These are phyloP conservation scores for Hydractinia echinata DNA, from an alignment of 30 jellyfish, hydroid and myxozoan genomes.

Conservation along the genomic window DNA sequence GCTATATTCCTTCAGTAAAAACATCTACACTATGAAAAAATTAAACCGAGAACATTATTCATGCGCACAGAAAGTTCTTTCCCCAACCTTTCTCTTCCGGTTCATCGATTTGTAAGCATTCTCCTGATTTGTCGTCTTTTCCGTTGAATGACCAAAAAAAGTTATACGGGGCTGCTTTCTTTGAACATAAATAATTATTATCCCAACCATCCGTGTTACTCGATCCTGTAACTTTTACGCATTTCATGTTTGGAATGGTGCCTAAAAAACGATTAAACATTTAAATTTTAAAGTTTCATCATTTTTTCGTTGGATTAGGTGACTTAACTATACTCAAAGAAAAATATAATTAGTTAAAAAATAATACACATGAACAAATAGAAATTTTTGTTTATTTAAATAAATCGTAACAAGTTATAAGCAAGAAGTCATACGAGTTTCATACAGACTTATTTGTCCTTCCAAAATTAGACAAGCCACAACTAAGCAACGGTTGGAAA, in stretches of 20 bases:
- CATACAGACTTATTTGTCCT: no score
- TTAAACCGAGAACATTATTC: background rate
- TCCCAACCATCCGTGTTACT: slow-evolving; percentile 78
- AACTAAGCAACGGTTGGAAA: no score
- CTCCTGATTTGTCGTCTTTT: slow-evolving; percentile 38
- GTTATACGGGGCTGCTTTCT: slow-evolving; percentile 58
- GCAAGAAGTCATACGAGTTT: no score
- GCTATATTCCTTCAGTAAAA: no score
- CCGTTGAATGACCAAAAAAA: slow-evolving; percentile 80
- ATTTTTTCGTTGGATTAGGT: background rate
- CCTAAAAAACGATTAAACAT: background rate
- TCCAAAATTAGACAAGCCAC: no score
- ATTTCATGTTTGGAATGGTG: slow-evolving; percentile 33
- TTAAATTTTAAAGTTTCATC: background rate
- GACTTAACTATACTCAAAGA: no score
- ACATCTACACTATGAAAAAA: no score
- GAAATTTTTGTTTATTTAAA: no score
- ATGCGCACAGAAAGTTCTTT: slow-evolving; percentile 48
- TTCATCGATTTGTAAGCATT: slow-evolving; percentile 69
- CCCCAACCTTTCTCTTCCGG: slow-evolving; percentile 71
- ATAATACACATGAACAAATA: no score
- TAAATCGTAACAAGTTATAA: no score
- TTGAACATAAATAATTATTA: slow-evolving; percentile 54
- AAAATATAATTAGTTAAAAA: no score
- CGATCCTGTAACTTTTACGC: slow-evolving; percentile 58